Evolutionary conservation across 2,888 invertebrate species (phyloP), one percentile per base, ranked within the genome.

Genomic region (Campoletis raptor): DNA sequence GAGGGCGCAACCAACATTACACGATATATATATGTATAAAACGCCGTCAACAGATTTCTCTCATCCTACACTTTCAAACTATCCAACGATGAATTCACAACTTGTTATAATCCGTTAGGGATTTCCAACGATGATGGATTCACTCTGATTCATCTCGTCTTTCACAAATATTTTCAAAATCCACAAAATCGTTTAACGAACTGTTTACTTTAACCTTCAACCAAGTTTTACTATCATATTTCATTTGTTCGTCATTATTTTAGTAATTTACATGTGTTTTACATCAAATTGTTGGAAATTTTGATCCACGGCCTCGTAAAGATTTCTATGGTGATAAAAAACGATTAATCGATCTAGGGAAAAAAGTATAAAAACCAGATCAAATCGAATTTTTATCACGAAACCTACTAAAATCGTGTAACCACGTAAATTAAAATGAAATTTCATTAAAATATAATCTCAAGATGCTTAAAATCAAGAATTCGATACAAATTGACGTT

Each of bases 1-100:
- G 48, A 73, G 42, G 72, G 66, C 54, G 66, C 48, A 36, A 45
- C 61, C 36, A 18, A 72, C 42, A 61, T 61, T 61, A 45, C 42
- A 70, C 69, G 54, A 21, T 30, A 73, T 66, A 83, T 70, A 70
- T 81, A 30, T 30, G 30, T 52, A 18, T 54, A 57, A 78, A 83
- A 81, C 78, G 24, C 61, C 69, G 61, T 78, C 81, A 45, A 78
- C 83, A 78, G 83, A 83, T 86, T 86, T 81, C 77, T 84, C 86
- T 80, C 83, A 66, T 73, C 54, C 76, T 61, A 78, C 72, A 83
- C 81, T 83, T 64, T 69, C 64, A n/a, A 83, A 86, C 86, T 86
- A 70, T 83, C 45, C 72, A 70, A 77, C 57, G 57, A 66, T 64
- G 24, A 78, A 81, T 76, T 81, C 66, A 67, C 73, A 64, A 72